Evolutionary conservation across 2,888 invertebrate genomes (phyloP).

Genomic region (Ectemnius cavifrons): DNA sequence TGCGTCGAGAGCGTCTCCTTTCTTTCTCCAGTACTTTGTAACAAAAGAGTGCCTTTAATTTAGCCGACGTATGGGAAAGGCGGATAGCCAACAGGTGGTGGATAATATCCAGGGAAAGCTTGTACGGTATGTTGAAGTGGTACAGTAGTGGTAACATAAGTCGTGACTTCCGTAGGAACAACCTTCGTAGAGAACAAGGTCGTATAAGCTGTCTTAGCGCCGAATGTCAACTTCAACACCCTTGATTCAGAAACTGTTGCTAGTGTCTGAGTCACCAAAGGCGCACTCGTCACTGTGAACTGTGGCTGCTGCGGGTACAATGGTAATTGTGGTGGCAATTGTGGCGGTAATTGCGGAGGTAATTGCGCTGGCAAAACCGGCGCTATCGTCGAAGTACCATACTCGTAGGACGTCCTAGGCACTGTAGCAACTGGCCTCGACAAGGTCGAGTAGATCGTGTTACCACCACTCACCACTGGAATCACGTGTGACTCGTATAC

Average conservation of each 20-base stretch:
- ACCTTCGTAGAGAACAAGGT: conserved; percentile 91
- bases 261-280: conserved; percentile 88
- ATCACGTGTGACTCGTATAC: conserved; percentile 90
- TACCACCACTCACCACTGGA: conserved; percentile 87
- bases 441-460: conserved; percentile 87
- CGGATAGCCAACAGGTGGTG: conserved; percentile 83
- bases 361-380: conserved; percentile 66
- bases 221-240: conserved; percentile 91
- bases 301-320: conserved; percentile 83
- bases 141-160: conserved; percentile 89
- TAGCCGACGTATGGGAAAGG: conserved; percentile 88
- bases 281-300: conserved; percentile 88
- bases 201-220: conserved; percentile 93
- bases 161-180: conserved; percentile 90
- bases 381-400: conserved; percentile 86
- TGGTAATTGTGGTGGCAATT: conserved; percentile 78
- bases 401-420: conserved; percentile 79
- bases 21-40: neutral
- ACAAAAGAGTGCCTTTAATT: conserved; percentile 51
- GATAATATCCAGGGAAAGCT: conserved; percentile 88
- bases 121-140: conserved; percentile 84
- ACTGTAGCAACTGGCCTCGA: conserved; percentile 88
- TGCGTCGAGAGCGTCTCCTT: conserved; percentile 7
- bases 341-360: conserved; percentile 64
- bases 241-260: conserved; percentile 90